Conservation (phyloP, 2,113 vertebrate genomes). For the Hystrix brachyura region DNA sequence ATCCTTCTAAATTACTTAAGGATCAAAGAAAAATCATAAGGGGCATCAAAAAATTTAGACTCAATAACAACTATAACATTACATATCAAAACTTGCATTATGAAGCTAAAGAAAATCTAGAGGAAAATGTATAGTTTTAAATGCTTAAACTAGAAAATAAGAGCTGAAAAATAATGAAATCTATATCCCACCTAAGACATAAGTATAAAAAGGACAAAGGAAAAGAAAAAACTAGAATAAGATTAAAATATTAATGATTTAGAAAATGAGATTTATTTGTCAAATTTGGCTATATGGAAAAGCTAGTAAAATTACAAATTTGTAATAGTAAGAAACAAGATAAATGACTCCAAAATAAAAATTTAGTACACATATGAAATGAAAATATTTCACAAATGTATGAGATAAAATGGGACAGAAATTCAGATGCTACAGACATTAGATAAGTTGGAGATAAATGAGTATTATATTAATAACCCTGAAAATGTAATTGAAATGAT, state of each 20-base stretch:
- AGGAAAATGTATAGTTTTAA: background rate
- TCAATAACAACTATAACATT: constrained; percentile 6
- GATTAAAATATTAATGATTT: background rate
- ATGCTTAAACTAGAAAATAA: background rate
- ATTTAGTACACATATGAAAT: background rate
- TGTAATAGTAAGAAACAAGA: constrained; percentile 54
- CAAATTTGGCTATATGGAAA: constrained; percentile 20
- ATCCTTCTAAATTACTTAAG: background rate
- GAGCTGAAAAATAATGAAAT: constrained; percentile 46
- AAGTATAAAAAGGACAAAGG: background rate
- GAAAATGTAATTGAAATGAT: background rate
- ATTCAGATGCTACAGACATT: background rate
- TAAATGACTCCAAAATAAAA: background rate
- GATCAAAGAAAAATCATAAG: background rate
- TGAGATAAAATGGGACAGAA: background rate
- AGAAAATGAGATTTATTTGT: background rate
- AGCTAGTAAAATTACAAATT: constrained; percentile 8
- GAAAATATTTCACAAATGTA: constrained; percentile 10
- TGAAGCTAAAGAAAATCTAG: background rate
- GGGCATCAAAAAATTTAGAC: constrained; percentile 14
- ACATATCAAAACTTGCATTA: background rate
- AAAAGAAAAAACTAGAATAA: background rate
- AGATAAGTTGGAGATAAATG: background rate
- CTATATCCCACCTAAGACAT: background rate
- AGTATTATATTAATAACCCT: constrained; percentile 18